Evolutionary conservation across 37 sponge, comb jelly and placozoan species (phyloP).

Genomic region (Halichondria panicea): DNA sequence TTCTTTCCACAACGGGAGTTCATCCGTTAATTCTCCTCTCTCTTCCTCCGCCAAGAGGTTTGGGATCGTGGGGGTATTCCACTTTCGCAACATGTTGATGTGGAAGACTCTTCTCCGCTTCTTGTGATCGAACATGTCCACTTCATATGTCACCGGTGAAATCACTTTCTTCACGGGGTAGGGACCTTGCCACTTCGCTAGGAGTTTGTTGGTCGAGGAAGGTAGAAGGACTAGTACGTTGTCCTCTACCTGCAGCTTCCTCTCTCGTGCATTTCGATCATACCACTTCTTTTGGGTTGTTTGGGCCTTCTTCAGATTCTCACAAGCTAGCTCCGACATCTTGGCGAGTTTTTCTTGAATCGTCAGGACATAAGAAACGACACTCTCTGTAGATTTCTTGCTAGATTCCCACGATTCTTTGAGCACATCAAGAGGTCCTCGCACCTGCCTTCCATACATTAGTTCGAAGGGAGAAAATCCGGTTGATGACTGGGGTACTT

Average conservation of each 20-base stretch:
- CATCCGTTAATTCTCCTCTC: no score
- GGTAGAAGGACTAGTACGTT: slow-evolving; percentile 43
- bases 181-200: slow-evolving; percentile 48
- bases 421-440: slow-evolving; percentile 61
- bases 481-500: slow-evolving; percentile 37
- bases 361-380: slow-evolving; percentile 27
- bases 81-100: slow-evolving; percentile 34
- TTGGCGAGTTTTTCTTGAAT: slow-evolving; percentile 19
- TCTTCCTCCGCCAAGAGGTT: background rate
- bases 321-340: slow-evolving; percentile 17
- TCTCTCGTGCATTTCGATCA: slow-evolving; percentile 19
- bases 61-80: background rate
- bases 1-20: no score
- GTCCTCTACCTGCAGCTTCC: slow-evolving; percentile 27
- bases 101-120: slow-evolving; percentile 19
- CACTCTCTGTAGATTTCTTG: slow-evolving; percentile 10
- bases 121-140: slow-evolving; percentile 15
- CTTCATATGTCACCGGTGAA: slow-evolving; percentile 14
- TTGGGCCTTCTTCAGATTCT: slow-evolving; percentile 33
- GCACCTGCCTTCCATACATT: slow-evolving; percentile 40
- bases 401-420: slow-evolving; percentile 38
- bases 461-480: slow-evolving; percentile 60
- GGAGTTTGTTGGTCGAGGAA: slow-evolving; percentile 9
- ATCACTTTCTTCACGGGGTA: slow-evolving; percentile 5
- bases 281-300: slow-evolving; percentile 35